These are phyloP conservation scores for Neodiprion virginianus DNA, from an alignment of 1,140 invertebrate species.

Conservation along the genomic window DNA sequence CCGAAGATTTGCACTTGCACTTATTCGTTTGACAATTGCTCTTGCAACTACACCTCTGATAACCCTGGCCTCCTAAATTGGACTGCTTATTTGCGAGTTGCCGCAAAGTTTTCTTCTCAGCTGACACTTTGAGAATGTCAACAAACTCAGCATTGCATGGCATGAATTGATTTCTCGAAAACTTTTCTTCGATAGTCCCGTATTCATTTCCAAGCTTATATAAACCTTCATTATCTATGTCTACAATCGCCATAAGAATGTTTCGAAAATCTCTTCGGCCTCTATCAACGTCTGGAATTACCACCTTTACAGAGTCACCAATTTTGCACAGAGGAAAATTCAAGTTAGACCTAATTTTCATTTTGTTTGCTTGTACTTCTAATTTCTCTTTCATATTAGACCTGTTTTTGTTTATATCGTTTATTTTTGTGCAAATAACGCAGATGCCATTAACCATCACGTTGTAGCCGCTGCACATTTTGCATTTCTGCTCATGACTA, in stretches of 20 bases:
- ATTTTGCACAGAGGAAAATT: slow-evolving; percentile 26
- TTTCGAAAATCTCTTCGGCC: slow-evolving; percentile 25
- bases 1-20: slow-evolving; percentile 21
- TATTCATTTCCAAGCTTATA: slow-evolving; percentile 31
- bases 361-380: slow-evolving; percentile 25
- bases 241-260: slow-evolving; percentile 19
- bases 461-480: slow-evolving; percentile 17
- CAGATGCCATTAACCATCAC: slow-evolving; percentile 10
- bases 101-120: slow-evolving; percentile 8
- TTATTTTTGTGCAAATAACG: slow-evolving; percentile 17
- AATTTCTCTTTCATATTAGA: slow-evolving; percentile 21
- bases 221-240: slow-evolving; percentile 27
- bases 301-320: slow-evolving; percentile 26
- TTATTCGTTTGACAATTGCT: slow-evolving; percentile 17
- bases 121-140: slow-evolving; percentile 10
- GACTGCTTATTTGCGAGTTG: slow-evolving; percentile 9
- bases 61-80: slow-evolving; percentile 5
- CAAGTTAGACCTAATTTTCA: slow-evolving; percentile 22
- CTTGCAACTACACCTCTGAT: slow-evolving; percentile 8
- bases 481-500: slow-evolving; percentile 4
- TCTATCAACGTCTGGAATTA: slow-evolving; percentile 24
- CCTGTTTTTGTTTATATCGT: slow-evolving; percentile 26
- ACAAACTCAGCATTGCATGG: slow-evolving; percentile 26
- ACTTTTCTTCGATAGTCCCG: slow-evolving; percentile 26
- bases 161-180: slow-evolving; percentile 26